These are phyloP conservation scores for Microcebus lehilahytsara DNA, from an alignment of 2,113 vertebrate genomes.

Conservation along the genomic window DNA sequence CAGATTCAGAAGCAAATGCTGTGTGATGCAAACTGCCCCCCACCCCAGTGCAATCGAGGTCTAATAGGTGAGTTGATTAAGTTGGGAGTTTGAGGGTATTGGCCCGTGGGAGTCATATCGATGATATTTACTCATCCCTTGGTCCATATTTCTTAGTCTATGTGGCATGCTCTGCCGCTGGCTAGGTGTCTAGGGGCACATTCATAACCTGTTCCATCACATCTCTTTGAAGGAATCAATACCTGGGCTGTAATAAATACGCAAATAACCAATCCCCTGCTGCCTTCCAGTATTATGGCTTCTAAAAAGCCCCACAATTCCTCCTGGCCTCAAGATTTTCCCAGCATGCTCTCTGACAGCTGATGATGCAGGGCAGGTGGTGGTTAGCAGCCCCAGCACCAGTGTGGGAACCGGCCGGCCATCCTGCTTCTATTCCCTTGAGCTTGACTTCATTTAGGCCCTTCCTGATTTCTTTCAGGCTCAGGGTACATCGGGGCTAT, in stretches of 20 bases:
- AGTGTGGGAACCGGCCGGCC: neutral
- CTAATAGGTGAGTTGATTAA: neutral
- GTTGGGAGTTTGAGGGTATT: neutral
- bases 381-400: neutral
- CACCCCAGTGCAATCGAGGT: neutral
- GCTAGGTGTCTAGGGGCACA: neutral
- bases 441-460: constrained; percentile 2
- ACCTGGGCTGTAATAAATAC: neutral
- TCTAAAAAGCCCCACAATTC: neutral
- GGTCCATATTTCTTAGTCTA: neutral
- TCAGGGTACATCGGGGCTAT: neutral
- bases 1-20: neutral
- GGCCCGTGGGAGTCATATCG: neutral
- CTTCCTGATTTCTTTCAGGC: constrained; percentile 31
- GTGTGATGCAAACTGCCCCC: neutral
- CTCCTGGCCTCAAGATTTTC: neutral
- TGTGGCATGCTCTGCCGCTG: neutral
- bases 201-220: neutral
- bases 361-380: neutral
- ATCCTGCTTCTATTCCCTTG: neutral
- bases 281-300: neutral
- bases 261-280: neutral
- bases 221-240: neutral
- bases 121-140: neutral
- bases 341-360: neutral